Evolutionary conservation across 2,113 vertebrate species (phyloP).

Genomic region (Gallinago undulata): DNA sequence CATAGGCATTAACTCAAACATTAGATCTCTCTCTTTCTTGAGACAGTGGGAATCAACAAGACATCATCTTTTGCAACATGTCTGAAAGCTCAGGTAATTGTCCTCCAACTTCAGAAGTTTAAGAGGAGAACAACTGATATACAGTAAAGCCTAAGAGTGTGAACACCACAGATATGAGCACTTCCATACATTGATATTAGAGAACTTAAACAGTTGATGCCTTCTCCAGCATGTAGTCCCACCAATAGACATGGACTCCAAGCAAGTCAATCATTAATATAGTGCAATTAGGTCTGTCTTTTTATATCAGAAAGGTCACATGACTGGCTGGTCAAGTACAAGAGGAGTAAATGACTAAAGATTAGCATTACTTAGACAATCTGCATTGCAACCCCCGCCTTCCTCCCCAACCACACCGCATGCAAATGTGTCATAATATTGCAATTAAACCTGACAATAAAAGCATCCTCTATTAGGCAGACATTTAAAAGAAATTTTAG

Average conservation of each 20-base stretch:
- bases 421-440: background rate
- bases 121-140: background rate
- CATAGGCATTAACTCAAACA: background rate
- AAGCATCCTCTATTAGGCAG: background rate
- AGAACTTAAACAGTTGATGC: background rate
- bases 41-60: background rate
- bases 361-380: background rate
- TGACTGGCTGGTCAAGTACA: background rate
- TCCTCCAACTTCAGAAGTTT: background rate
- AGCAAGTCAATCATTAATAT: slow-evolving; percentile 31
- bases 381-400: too few species aligned
- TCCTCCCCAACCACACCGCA: accelerated
- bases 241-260: background rate
- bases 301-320: background rate
- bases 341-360: background rate
- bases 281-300: background rate
- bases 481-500: background rate
- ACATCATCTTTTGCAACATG: background rate
- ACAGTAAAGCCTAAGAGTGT: background rate
- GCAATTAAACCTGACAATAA: background rate
- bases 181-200: too few species aligned
- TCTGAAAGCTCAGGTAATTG: background rate
- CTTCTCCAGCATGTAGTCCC: background rate
- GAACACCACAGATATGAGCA: background rate
- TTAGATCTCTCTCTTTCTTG: background rate